Evolutionary conservation across 2,888 invertebrate genomes (phyloP).

Genomic region (Eristalinus sepulchralis): DNA sequence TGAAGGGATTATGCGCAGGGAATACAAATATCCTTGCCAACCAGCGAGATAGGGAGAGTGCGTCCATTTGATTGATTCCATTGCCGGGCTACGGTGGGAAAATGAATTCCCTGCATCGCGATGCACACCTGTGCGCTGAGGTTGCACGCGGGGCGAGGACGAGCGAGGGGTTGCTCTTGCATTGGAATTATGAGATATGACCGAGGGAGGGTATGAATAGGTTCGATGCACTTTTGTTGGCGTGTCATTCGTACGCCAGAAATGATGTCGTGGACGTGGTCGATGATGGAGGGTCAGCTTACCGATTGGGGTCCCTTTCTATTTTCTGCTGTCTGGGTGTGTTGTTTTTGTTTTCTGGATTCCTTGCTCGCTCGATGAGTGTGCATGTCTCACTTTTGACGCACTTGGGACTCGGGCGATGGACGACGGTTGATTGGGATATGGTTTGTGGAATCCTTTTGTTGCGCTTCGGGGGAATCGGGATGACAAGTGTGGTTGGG

Average conservation of each 20-base stretch:
- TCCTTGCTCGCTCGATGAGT: slow-evolving; percentile 1
- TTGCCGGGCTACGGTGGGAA: slow-evolving; percentile 61
- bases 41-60: background rate
- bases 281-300: slow-evolving; percentile 62
- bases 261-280: slow-evolving; percentile 48
- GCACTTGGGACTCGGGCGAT: slow-evolving; percentile 61
- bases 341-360: background rate
- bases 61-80: slow-evolving; percentile 60
- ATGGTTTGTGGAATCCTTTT: slow-evolving; percentile 29
- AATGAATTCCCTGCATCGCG: slow-evolving; percentile 49
- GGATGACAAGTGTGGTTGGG: slow-evolving; percentile 2
- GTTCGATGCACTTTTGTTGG: slow-evolving; percentile 64
- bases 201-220: slow-evolving; percentile 24
- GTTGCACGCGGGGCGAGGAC: slow-evolving; percentile 27
- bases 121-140: slow-evolving; percentile 55
- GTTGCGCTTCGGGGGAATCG: slow-evolving; percentile 7
- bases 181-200: slow-evolving; percentile 65
- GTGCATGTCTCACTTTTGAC: slow-evolving; percentile 61
- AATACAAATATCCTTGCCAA: slow-evolving; percentile 65
- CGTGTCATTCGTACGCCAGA: slow-evolving; percentile 66
- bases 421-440: slow-evolving; percentile 24
- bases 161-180: slow-evolving; percentile 48
- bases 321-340: slow-evolving; percentile 17
- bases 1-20: slow-evolving; percentile 32
- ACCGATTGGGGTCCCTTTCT: slow-evolving; percentile 22